Conservation (phyloP, 2,113 vertebrate genomes). For the Engraulis encrasicolus region DNA sequence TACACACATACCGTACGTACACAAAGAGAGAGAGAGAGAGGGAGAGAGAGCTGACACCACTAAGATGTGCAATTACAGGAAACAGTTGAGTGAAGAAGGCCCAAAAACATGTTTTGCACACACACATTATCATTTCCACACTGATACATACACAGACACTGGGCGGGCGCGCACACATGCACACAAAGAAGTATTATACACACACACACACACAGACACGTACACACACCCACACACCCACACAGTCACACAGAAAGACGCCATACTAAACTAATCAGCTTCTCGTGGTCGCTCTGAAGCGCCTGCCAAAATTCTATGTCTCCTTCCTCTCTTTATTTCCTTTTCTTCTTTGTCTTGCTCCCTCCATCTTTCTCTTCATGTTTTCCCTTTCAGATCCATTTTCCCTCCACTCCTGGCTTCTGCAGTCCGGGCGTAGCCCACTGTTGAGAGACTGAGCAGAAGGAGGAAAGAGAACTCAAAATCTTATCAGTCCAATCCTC, state of each 20-base stretch:
- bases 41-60: too few species aligned
- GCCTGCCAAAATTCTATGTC: neutral
- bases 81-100: neutral
- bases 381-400: neutral
- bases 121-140: neutral
- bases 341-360: neutral
- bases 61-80: neutral
- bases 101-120: neutral
- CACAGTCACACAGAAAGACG: neutral
- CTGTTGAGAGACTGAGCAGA: neutral
- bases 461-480: neutral
- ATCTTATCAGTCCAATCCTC: neutral
- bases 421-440: neutral
- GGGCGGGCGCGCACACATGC: constrained; percentile 35
- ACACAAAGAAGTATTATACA: constrained; percentile 9
- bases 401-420: neutral
- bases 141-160: too few species aligned
- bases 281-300: neutral
- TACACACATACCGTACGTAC: too few species aligned
- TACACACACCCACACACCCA: too few species aligned
- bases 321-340: neutral
- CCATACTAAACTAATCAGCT: constrained; percentile 13
- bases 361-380: neutral
- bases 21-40: too few species aligned
- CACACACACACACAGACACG: constrained; percentile 4